phyloP scores from a whole-genome alignment of 1,140 invertebrate genomes.

The Cyrtorhinus lividipennis region DNA sequence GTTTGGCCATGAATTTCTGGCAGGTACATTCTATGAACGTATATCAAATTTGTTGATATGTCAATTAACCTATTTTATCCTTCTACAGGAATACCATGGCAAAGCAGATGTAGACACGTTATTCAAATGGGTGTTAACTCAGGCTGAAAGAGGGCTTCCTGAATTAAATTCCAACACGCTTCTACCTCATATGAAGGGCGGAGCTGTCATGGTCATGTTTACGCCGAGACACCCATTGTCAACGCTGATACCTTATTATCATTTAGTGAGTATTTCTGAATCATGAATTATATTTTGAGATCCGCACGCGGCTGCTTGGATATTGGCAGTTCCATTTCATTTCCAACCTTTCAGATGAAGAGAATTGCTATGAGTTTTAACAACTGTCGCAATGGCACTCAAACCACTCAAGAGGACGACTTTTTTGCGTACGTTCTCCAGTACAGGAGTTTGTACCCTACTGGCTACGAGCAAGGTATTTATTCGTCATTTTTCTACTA shows the following conservation, averaged over 20 bases:
- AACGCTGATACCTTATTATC: constrained; percentile 41
- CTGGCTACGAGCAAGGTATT: constrained; percentile 20
- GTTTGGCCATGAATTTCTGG: no score
- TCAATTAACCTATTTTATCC: no score
- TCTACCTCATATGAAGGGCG: constrained; percentile 42
- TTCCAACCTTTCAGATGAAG: constrained; percentile 36
- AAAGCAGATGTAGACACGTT: constrained; percentile 36
- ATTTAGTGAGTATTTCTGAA: constrained; percentile 45
- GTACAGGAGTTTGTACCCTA: constrained; percentile 4
- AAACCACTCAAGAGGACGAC: constrained; percentile 29
- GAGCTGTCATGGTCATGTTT: constrained; percentile 52
- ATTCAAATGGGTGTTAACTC: constrained; percentile 41
- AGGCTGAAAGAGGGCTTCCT: constrained; percentile 42
- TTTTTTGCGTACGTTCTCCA: constrained; percentile 27
- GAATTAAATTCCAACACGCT: constrained; percentile 40
- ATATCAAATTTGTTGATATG: no score
- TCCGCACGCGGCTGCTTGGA: no score
- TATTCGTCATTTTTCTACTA: no score
- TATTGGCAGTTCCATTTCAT: no score
- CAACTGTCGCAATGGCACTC: constrained; percentile 37
- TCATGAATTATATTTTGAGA: no score
- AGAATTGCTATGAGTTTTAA: constrained; percentile 50
- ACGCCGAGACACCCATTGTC: constrained; percentile 52
- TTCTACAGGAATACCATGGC: constrained; percentile 37
- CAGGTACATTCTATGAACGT: no score